Evolutionary conservation across 1,140 invertebrate genomes (phyloP).

Genomic region (Pseudomyrmex concolor): DNA sequence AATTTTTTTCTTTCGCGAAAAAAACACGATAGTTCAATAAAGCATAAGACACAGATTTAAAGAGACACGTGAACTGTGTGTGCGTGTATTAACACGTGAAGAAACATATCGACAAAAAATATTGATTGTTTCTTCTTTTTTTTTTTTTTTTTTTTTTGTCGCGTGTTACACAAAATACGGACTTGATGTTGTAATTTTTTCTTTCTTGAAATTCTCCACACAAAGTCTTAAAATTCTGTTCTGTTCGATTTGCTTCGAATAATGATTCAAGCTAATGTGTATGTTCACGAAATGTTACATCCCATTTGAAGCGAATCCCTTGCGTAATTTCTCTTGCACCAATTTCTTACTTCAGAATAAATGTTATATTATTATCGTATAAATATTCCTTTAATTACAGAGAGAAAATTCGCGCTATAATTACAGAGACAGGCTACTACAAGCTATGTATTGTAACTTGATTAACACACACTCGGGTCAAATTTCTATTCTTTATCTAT

Average conservation of each 20-base stretch:
- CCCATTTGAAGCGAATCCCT: neutral
- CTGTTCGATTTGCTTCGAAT: conserved; percentile 5
- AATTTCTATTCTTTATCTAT: neutral
- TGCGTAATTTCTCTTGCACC: too few species aligned
- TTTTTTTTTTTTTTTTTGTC: neutral
- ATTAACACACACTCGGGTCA: neutral
- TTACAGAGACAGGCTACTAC: neutral
- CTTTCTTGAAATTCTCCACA: conserved; percentile 34
- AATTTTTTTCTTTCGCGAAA: neutral
- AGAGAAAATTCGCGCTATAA: neutral
- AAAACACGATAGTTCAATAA: neutral
- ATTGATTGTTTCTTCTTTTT: conserved; percentile 6
- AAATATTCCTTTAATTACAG: neutral
- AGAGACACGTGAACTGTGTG: neutral
- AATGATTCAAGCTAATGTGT: neutral
- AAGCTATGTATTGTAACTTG: conserved; percentile 19
- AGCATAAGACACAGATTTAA: neutral
- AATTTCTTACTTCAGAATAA: neutral
- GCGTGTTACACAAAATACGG: conserved; percentile 52
- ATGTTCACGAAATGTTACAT: conserved; percentile 21
- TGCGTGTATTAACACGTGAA: neutral
- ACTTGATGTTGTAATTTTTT: conserved; percentile 40
- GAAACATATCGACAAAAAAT: conserved; percentile 10
- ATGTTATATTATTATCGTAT: neutral
- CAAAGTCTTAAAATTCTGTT: neutral